These are phyloP conservation scores for Agapornis canus DNA, from an alignment of 2,797 vertebrate species.

Conservation along the genomic window DNA sequence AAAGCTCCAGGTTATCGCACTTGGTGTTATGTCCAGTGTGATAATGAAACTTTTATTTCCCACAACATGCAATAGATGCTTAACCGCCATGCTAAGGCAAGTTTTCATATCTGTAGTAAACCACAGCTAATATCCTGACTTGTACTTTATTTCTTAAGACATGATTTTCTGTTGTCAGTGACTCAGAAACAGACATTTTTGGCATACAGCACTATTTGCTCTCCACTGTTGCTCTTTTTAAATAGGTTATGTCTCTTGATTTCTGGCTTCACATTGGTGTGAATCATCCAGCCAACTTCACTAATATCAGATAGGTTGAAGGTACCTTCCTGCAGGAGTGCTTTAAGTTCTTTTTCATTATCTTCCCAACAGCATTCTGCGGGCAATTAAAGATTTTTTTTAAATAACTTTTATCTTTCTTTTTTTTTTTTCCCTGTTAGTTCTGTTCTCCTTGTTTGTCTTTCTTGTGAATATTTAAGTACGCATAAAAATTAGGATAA, in stretches of 20 bases:
- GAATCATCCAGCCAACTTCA: slow-evolving; percentile 13
- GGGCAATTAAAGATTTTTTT: neutral
- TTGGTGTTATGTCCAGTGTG: neutral
- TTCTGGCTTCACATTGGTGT: neutral
- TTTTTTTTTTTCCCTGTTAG: neutral
- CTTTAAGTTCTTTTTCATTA: neutral
- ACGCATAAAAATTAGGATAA: neutral
- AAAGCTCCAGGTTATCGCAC: slow-evolving; percentile 27
- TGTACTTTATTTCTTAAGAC: slow-evolving; percentile 19
- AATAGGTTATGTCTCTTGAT: slow-evolving; percentile 5
- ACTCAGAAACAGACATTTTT: slow-evolving; percentile 34
- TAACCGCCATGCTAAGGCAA: neutral
- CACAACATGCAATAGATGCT: neutral
- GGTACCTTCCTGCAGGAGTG: neutral
- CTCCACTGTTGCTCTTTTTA: neutral
- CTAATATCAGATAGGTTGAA: neutral
- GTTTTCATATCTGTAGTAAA: neutral
- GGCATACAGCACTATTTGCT: slow-evolving; percentile 5
- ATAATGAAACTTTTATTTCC: slow-evolving; percentile 50
- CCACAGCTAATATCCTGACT: neutral
- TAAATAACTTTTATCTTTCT: neutral
- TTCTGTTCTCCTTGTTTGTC: neutral
- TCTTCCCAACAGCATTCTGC: neutral
- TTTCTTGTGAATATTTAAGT: neutral
- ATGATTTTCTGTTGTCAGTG: slow-evolving; percentile 25